Base-by-base conservation (phyloP, 2,888 invertebrate species). In the Onthophagus sagittarius region DNA sequence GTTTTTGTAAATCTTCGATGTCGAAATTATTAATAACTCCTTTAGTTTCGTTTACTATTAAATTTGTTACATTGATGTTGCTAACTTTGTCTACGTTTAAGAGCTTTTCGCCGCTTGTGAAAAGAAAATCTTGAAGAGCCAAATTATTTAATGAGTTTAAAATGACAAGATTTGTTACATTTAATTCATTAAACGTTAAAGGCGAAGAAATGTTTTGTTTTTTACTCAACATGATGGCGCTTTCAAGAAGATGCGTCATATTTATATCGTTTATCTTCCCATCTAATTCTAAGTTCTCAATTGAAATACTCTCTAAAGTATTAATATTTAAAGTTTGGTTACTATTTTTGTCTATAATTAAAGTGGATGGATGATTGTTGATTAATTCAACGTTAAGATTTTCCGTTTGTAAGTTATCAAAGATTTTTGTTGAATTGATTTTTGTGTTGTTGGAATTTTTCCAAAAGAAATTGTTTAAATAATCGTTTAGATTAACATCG, bases 321-420 rank as follows among this genome's bases (percentile, higher is more conserved):
- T 82, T 79, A 0, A 88, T 73, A 65, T 84, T 79, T 0, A 90
- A 79, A 0, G 80, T 77, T 81, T 90, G 89, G 0, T 85, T 81
- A 0, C 86, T 86, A 70, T 88, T 84, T 74, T 83, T 82, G 1
- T 88, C 88, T 0, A 89, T 80, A 75, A 90, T 86, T 2, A 85
- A 82, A 0, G 85, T 79, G 0, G 89, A 75, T 0, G 82, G 77
- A 72, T 87, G 85, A 11, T 84, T 82, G 77, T 87, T 89, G 0
- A 90, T 83, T 2, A 78, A 78, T 3, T 83, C 83, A 9, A 87
- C 86, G 31, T 79, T 74, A 0, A 90, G 80, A 32, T 83, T 79
- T 31, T 23, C 13, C 7, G 78, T 78, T 0, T 89, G 80, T 0
- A 84, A 81, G 15, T 82, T 78, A 1, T 81, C 73, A 74, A 90